These are phyloP conservation scores for Halocaridina rubra DNA, from an alignment of 2,888 invertebrate genomes.

Conservation along the genomic window DNA sequence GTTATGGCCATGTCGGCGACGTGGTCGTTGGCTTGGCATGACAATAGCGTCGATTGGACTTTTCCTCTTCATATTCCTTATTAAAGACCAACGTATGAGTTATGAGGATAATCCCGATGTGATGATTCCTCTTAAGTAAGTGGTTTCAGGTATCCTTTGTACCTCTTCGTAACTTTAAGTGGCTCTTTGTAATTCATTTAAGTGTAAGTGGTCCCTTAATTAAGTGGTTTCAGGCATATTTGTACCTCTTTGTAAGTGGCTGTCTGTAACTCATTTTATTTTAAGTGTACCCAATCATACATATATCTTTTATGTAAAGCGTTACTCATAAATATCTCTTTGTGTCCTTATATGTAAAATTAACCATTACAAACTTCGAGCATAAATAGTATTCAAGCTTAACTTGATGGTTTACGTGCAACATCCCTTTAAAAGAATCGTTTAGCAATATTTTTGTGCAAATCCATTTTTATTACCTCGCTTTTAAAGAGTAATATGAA, in stretches of 20 bases:
- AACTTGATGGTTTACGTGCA: too few relatives aligned
- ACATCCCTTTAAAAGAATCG: too few relatives aligned
- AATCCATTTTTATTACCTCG: too few relatives aligned
- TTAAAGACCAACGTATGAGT: conserved; percentile 20
- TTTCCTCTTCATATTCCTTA: conserved; percentile 22
- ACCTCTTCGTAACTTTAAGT: background rate
- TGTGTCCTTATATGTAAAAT: too few relatives aligned
- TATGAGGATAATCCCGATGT: conserved; percentile 50
- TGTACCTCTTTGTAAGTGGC: background rate
- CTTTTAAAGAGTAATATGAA: too few relatives aligned
- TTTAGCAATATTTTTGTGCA: too few relatives aligned
- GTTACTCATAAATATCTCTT: too few relatives aligned
- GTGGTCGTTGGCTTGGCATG: conserved; percentile 14
- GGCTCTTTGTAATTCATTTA: background rate
- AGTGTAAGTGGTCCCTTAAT: background rate
- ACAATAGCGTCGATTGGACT: background rate
- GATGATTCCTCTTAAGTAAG: conserved; percentile 52
- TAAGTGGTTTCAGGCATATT: background rate
- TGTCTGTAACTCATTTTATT: background rate
- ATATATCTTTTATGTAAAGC: too few relatives aligned
- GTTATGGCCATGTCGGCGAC: conserved; percentile 16
- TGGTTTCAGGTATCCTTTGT: background rate
- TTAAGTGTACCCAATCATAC: background rate
- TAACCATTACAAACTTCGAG: too few relatives aligned
- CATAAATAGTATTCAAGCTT: too few relatives aligned